Base-by-base conservation (phyloP, 2,888 invertebrate genomes). In the Conus canariensis region DNA sequence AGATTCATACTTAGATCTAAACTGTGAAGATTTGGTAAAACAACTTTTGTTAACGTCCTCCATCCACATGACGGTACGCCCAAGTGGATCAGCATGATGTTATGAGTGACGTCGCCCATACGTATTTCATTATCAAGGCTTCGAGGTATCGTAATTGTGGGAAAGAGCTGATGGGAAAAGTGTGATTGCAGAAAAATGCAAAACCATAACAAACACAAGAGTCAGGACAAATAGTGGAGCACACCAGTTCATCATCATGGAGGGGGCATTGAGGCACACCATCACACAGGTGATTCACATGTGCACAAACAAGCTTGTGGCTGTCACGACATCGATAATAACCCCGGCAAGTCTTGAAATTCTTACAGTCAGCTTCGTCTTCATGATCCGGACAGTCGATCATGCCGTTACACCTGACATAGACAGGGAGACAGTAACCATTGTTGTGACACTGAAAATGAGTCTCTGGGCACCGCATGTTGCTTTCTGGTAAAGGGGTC, bases 231-330 rank as follows among this genome's bases (percentile, higher is more conserved):
- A 82, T 88, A 0, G 88, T 2, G 83, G 87, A 16, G 60, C 90
- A 90, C 60, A 90, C 45, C 25, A 60, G 14, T 64, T 91, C 91
- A 60, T 91, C 91, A 56, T 91, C 91, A 16, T 89, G 91, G 16
- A 74, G 30, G 0, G 91, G 91, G 59, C 91, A 91, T 30, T 91
- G 91, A 59, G 87, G 82, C 64, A 87, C 64, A 22, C 90, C 90
- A 59, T 90, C 89, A 77, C 91, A 91, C 58, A 91, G 56, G 64
- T 91, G 89, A 12, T 89, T 77, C 1, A 67, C 56, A 77, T 89
- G 89, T 19, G 89, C 87, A 60, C 91, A 91, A 0, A 91, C 88
- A 30, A 58, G 56, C 19, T 9, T 80, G 7, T n/a, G n/a, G 56
- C 86, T 25, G 30, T 80, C 74, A 70, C 87, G 87, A 88, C 91